These are phyloP conservation scores for Acleris cristana DNA, from an alignment of 2,888 invertebrate genomes.

Conservation along the genomic window DNA sequence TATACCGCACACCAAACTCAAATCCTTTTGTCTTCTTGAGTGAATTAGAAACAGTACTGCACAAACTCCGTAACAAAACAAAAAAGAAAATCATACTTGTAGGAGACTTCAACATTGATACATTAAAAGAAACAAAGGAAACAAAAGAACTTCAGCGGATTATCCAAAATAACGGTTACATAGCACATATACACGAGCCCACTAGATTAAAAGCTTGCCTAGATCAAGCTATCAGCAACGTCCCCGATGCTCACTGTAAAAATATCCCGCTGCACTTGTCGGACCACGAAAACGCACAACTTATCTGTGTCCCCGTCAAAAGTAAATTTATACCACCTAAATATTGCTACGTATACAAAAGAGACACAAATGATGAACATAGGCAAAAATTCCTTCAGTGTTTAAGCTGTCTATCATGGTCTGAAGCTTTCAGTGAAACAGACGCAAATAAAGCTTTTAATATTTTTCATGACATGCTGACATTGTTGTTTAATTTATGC, in stretches of 20 bases:
- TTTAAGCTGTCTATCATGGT: neutral
- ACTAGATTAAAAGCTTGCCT: constrained; percentile 20
- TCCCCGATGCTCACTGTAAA: neutral
- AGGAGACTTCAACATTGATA: constrained; percentile 21
- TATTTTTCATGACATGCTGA: neutral
- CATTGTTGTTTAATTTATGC: constrained; percentile 1
- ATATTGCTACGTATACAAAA: neutral
- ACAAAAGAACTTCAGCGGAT: constrained; percentile 2
- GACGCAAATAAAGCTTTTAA: neutral
- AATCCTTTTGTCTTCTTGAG: constrained; percentile 9
- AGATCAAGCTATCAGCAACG: constrained; percentile 15
- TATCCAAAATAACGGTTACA: constrained; percentile 8
- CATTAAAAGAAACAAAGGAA: constrained; percentile 3
- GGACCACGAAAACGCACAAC: constrained; percentile 2
- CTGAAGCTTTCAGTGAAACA: neutral
- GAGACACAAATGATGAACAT: neutral
- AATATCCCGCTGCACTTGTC: neutral
- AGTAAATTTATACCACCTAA: neutral
- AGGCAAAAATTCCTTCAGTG: neutral
- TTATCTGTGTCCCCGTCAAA: neutral
- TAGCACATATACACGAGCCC: neutral
- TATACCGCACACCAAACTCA: constrained; percentile 22
- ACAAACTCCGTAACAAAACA: neutral
- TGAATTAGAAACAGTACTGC: constrained; percentile 1
- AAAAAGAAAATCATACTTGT: constrained; percentile 11